Percentiles rank a stretch among this genome's conserved stretches.
Evolutionary conservation across 1,140 invertebrate species (phyloP).

Genomic region (Neotoxoptera formosana): DNA sequence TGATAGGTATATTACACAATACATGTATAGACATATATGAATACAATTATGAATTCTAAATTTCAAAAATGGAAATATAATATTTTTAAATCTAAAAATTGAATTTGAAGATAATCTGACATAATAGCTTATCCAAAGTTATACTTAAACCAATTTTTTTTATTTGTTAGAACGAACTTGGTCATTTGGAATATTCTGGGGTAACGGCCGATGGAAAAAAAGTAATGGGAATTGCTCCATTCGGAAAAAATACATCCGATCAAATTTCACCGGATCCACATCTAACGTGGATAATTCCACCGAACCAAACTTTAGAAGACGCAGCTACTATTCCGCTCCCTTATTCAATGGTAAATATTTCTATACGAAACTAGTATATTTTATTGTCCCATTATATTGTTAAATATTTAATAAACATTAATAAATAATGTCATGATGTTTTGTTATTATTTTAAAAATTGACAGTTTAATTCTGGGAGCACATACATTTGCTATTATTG

Average conservation of each 20-base stretch:
- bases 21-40: background rate
- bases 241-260: background rate
- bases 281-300: slow-evolving; percentile 67
- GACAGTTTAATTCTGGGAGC: background rate
- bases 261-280: slow-evolving; percentile 56
- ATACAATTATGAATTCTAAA: background rate
- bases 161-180: slow-evolving; percentile 48
- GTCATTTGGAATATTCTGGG: slow-evolving; percentile 55
- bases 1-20: background rate
- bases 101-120: background rate
- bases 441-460: background rate
- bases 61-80: no score
- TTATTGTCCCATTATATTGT: background rate
- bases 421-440: background rate
- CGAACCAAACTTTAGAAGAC: slow-evolving; percentile 68
- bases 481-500: background rate
- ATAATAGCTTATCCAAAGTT: background rate
- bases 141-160: background rate
- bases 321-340: slow-evolving; percentile 69
- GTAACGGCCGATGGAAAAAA: background rate
- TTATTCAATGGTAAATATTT: slow-evolving; percentile 60
- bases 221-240: slow-evolving; percentile 46
- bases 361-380: background rate
- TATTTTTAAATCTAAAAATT: no score
- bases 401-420: background rate